Evolutionary conservation across 2,888 invertebrate species (phyloP).

Genomic region (Catotricha subobsoleta): DNA sequence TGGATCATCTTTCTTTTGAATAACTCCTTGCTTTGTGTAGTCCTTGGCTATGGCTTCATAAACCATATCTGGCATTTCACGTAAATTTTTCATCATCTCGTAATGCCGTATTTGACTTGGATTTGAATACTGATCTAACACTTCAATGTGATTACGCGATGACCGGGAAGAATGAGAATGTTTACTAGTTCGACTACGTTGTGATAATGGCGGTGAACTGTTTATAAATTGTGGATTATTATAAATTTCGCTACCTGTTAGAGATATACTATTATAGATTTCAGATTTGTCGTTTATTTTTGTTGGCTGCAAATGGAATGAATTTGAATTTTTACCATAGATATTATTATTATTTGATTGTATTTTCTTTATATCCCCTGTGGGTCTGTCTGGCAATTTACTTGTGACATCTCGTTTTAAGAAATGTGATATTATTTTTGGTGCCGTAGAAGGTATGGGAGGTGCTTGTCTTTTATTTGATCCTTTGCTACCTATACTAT

Average conservation of each 20-base stretch:
- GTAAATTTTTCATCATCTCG: conserved; percentile 24
- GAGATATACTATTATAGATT: conserved; percentile 6
- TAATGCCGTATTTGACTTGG: conserved; percentile 18
- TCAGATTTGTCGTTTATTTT: conserved; percentile 7
- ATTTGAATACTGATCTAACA: conserved; percentile 25
- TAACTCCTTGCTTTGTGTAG: conserved; percentile 13
- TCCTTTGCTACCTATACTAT: conserved; percentile 8
- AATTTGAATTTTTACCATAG: conserved; percentile 1
- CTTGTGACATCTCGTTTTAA: conserved; percentile 7
- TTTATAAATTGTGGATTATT: conserved; percentile 28
- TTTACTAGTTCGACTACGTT: conserved; percentile 11
- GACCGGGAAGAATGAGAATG: conserved; percentile 18
- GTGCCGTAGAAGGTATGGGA: conserved; percentile 16
- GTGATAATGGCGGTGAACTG: conserved; percentile 19
- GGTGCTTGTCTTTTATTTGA: conserved; percentile 20
- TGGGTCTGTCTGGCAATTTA: not conserved
- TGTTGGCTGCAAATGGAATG: not conserved
- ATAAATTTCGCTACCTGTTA: conserved; percentile 19
- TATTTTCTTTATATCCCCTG: not conserved
- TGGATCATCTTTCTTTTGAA: not conserved
- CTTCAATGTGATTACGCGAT: conserved; percentile 20
- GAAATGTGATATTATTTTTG: conserved; percentile 14
- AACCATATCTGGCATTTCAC: conserved; percentile 41
- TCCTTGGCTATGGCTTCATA: conserved; percentile 42
- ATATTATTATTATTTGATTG: not conserved